phyloP scores from a whole-genome alignment of 2,888 invertebrate genomes.

The Himalopsyche tibetana region DNA sequence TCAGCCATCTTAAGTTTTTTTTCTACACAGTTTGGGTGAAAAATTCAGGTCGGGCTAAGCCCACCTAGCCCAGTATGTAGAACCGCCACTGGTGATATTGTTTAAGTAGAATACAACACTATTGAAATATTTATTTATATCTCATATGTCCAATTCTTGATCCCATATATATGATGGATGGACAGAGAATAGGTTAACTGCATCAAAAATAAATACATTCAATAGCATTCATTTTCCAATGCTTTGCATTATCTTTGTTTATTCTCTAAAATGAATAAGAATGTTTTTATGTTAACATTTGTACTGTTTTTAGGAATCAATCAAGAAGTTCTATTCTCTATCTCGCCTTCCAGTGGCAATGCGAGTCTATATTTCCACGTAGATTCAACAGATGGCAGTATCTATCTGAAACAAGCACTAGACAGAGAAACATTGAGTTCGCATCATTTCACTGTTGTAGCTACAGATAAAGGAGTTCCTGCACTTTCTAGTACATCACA shows the following conservation, averaged over 20 bases:
- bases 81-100: no score
- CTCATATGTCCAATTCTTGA: no score
- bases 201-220: neutral
- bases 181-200: no score
- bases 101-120: no score
- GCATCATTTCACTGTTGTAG: conserved; percentile 88
- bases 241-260: neutral
- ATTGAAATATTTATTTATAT: neutral
- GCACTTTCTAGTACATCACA: conserved; percentile 87
- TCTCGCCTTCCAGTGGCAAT: conserved; percentile 80
- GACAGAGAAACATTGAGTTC: conserved; percentile 86
- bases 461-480: conserved; percentile 90
- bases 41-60: no score
- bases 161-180: no score
- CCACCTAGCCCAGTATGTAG: no score
- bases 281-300: neutral
- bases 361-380: conserved; percentile 85
- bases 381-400: conserved; percentile 84
- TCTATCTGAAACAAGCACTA: conserved; percentile 86
- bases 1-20: no score
- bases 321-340: conserved; percentile 82
- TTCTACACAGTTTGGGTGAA: no score
- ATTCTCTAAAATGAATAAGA: neutral
- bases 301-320: conserved; percentile 75
- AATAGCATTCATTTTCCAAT: neutral